Percentiles rank a stretch among this genome's conserved stretches.
These are phyloP conservation scores for Drosophila nebulosa DNA, from an alignment of 1,140 invertebrate species.

Conservation along the genomic window DNA sequence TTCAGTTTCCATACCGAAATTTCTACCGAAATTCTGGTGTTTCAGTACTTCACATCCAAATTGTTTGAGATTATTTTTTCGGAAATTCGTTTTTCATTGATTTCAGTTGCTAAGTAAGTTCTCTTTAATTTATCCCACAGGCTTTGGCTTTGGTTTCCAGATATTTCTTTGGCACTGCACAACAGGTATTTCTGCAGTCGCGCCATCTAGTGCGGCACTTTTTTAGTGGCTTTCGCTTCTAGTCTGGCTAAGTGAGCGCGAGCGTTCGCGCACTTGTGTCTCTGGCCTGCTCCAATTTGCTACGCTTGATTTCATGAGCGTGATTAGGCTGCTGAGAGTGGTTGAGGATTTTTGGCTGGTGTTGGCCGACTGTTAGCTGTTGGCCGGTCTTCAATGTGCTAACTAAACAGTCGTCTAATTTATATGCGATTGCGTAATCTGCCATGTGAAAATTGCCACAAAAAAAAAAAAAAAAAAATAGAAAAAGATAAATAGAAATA, in stretches of 20 bases:
- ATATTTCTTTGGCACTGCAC: not conserved
- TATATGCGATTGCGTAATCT: slow-evolving; percentile 69
- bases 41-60: too few relatives aligned
- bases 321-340: slow-evolving; percentile 53
- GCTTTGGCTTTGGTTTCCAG: too few relatives aligned
- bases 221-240: slow-evolving; percentile 21
- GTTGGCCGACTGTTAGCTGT: not conserved
- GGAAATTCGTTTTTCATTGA: too few relatives aligned
- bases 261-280: slow-evolving; percentile 29
- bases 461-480: slow-evolving; percentile 25
- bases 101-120: too few relatives aligned
- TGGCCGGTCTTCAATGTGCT: slow-evolving; percentile 32
- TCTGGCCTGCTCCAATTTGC: slow-evolving; percentile 75
- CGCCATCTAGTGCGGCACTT: slow-evolving; percentile 17
- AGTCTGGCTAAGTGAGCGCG: slow-evolving; percentile 27
- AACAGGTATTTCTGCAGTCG: slow-evolving; percentile 5
- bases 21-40: too few relatives aligned
- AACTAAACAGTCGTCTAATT: slow-evolving; percentile 69
- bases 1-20: too few relatives aligned
- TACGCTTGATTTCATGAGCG: slow-evolving; percentile 69
- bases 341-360: not conserved
- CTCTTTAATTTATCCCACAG: too few relatives aligned
- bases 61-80: not conserved
- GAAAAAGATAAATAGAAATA: not conserved
- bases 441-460: slow-evolving; percentile 64